Conservation (phyloP, 2,113 vertebrate genomes). For the Asarcornis scutulata region DNA sequence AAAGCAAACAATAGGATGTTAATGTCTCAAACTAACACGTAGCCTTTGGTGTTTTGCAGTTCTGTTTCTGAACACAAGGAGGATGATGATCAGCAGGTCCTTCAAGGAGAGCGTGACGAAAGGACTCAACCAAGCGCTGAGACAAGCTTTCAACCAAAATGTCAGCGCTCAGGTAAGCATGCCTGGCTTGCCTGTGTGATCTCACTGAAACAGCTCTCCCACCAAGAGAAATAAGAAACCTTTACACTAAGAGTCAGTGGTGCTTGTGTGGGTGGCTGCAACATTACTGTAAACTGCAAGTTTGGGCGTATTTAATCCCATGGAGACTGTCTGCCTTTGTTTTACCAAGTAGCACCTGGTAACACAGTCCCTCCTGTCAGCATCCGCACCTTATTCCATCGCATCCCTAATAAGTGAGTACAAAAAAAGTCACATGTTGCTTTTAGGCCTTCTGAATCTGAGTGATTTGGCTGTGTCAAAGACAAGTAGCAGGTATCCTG, state of each 20-base stretch:
- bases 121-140: slow-evolving; percentile 88
- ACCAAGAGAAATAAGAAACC: neutral
- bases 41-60: slow-evolving; percentile 78
- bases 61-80: slow-evolving; percentile 88
- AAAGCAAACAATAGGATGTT: neutral
- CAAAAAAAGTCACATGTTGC: neutral
- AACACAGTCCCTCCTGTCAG: neutral
- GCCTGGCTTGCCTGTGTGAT: neutral
- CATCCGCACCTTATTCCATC: too few relatives aligned
- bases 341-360: neutral
- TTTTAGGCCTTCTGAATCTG: neutral
- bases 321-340: neutral
- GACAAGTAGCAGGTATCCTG: neutral
- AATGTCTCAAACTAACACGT: neutral
- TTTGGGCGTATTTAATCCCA: neutral
- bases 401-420: neutral
- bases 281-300: neutral
- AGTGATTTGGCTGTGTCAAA: neutral
- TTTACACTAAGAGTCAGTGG: neutral
- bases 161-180: slow-evolving; percentile 86
- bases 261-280: neutral
- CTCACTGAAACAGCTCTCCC: neutral
- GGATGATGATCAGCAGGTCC: slow-evolving; percentile 81
- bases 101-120: slow-evolving; percentile 87
- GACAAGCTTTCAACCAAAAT: slow-evolving; percentile 87